Percentiles rank a stretch among this genome's conserved stretches.
These are phyloP conservation scores for Mythimna pallens DNA, from an alignment of 2,888 invertebrate species.

Conservation along the genomic window DNA sequence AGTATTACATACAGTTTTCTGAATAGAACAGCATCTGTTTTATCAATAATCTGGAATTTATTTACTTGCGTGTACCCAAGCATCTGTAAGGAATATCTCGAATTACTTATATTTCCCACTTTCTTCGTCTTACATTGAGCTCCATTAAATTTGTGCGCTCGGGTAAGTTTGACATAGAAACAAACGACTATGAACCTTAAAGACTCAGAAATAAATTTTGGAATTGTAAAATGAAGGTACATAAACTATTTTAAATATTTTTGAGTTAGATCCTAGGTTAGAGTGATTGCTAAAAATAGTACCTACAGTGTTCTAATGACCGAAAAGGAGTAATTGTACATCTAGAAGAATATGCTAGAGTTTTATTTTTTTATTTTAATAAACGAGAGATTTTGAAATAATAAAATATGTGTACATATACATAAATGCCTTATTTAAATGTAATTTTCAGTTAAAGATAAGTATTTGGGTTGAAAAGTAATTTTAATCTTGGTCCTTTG, in stretches of 20 bases:
- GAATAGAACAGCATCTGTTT: not conserved
- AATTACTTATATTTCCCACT: slow-evolving; percentile 42
- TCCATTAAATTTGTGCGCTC: slow-evolving; percentile 61
- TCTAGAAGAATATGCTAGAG: not conserved
- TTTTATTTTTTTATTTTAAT: not conserved
- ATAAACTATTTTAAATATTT: slow-evolving; percentile 21
- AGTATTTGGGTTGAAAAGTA: not conserved
- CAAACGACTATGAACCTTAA: slow-evolving; percentile 24
- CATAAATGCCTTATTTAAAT: too few species aligned
- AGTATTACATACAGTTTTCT: not conserved
- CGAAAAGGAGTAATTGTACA: not conserved
- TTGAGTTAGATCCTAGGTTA: not conserved
- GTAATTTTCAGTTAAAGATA: not conserved
- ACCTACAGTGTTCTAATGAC: not conserved
- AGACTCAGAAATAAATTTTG: not conserved
- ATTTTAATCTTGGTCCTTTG: slow-evolving; percentile 15
- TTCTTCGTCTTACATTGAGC: slow-evolving; percentile 23
- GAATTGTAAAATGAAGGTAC: slow-evolving; percentile 7
- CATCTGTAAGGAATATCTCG: slow-evolving; percentile 26
- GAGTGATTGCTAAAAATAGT: slow-evolving; percentile 4
- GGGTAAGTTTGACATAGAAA: slow-evolving; percentile 38
- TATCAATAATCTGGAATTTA: slow-evolving; percentile 15
- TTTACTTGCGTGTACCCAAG: slow-evolving; percentile 30
- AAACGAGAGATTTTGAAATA: too few species aligned
- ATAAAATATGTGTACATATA: too few species aligned